Base-by-base conservation (phyloP, 2,888 invertebrate species). In the Cephus rjabovi region DNA sequence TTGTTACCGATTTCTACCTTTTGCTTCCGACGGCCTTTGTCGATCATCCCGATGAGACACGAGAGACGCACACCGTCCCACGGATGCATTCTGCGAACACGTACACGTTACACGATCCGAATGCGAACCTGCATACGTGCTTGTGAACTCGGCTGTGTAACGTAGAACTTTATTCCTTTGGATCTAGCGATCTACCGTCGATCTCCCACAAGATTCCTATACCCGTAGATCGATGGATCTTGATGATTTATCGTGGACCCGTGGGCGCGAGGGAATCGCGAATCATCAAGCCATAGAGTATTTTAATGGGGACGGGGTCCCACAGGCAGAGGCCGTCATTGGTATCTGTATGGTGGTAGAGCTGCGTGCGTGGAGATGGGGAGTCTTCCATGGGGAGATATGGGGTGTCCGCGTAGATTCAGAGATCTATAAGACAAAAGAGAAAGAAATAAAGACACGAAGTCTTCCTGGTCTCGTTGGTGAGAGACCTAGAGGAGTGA, bases 391-490 rank as follows among this genome's bases (percentile, higher is more conserved):
- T 33, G 35, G 35, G n/a, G 37, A 40, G 75, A 33, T 30, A 15
- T 23, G 15, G 35, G 30, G 12, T 34, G 68, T 73, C 73, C 68
- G 74, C 70, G 76, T 77, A 80, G 79, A 78, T 77, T 78, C 79
- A 80, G 78, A 83, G 86, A 86, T 86, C 86, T 83, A 83, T 84
- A 85, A 86, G 83, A 83, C 82, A 86, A 86, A 86, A 85, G 86
- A 81, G 85, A 85, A 86, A 84, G 79, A 83, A 85, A 86, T 86
- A 86, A 86, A 86, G 85, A 86, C 81, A 81, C 87, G 84, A 76
- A 83, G 78, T 83, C 83, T 76, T 82, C 73, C 76, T 73, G 76
- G 77, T 77, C 56, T 69, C 75, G 37, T 75, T 74, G 78, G 80
- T 78, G 78, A 74, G 76, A 71, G 69, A 30, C 71, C 35, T 11